phyloP scores from a whole-genome alignment of 2,797 vertebrate species.

The Pagetopsis macropterus region DNA sequence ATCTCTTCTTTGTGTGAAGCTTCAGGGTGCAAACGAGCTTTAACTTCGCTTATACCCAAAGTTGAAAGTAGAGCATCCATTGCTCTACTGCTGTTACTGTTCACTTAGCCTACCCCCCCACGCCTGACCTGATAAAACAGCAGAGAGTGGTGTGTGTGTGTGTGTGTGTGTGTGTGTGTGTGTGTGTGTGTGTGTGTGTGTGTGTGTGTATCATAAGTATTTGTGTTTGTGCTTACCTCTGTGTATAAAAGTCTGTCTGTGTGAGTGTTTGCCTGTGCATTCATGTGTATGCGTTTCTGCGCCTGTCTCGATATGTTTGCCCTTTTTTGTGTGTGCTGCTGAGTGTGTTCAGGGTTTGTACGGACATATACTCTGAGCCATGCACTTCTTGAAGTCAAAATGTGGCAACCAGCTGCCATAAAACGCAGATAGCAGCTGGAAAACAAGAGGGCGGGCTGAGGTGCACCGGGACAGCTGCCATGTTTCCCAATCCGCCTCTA shows the following conservation, averaged over 20 bases:
- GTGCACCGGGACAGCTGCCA: conserved; percentile 51
- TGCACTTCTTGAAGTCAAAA: conserved; percentile 63
- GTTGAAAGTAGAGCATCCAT: conserved; percentile 73
- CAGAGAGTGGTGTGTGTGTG: conserved; percentile 45
- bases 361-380: conserved; percentile 45
- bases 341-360: conserved; percentile 23
- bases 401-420: conserved; percentile 67
- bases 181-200: conserved; percentile 7
- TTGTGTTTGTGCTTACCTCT: conserved; percentile 44
- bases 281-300: conserved; percentile 49
- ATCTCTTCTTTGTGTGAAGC: conserved; percentile 20
- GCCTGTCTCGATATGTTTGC: conserved; percentile 41
- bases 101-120: conserved; percentile 52
- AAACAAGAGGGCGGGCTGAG: conserved; percentile 56
- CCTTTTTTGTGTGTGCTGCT: conserved; percentile 3
- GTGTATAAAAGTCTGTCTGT: conserved; percentile 51
- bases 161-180: conserved; percentile 24
- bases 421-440: conserved; percentile 66
- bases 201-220: conserved; percentile 39
- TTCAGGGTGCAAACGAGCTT: conserved; percentile 37
- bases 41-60: conserved; percentile 37
- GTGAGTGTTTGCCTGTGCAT: conserved; percentile 52
- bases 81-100: conserved; percentile 49
- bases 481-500: conserved; percentile 44
- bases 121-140: conserved; percentile 74